phyloP scores from a whole-genome alignment of 2,113 vertebrate species.

The Oriolus oriolus region DNA sequence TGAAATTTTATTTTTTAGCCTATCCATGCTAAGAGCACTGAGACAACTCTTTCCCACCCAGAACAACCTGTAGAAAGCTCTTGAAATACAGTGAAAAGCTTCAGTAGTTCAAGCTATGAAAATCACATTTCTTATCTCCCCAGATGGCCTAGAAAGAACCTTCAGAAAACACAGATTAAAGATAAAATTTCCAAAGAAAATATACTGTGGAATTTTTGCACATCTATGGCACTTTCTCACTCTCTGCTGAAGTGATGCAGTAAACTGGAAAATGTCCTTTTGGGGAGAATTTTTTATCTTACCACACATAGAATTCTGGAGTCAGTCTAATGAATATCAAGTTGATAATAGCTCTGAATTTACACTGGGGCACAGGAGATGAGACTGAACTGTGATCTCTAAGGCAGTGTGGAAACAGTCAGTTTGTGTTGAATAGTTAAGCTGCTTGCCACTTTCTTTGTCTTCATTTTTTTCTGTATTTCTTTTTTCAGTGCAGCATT shows the following conservation, averaged over 20 bases:
- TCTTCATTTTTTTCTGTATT: slow-evolving; percentile 6
- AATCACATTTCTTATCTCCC: slow-evolving; percentile 60
- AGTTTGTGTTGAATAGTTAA: not conserved
- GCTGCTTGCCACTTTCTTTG: not conserved
- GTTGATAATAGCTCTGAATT: not conserved
- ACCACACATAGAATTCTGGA: not conserved
- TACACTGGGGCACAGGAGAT: not conserved
- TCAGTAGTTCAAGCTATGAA: slow-evolving; percentile 53
- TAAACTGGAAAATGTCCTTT: slow-evolving; percentile 23
- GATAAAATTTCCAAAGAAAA: slow-evolving; percentile 69
- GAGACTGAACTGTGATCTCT: not conserved
- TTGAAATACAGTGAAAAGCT: slow-evolving; percentile 51
- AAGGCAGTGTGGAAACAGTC: slow-evolving; percentile 1
- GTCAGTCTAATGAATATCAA: not conserved
- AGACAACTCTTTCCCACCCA: not conserved
- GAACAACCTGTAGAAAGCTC: slow-evolving; percentile 32
- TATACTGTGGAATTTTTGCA: slow-evolving; percentile 54
- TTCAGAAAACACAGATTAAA: slow-evolving; percentile 53
- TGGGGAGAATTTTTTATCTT: not conserved
- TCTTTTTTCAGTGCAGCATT: slow-evolving; percentile 47
- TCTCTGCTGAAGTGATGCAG: slow-evolving; percentile 35
- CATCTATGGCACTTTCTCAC: slow-evolving; percentile 40
- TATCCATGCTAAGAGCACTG: not conserved
- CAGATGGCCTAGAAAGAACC: slow-evolving; percentile 59
- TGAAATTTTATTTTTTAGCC: not conserved